A percentile compares a stretch with the other conserved stretches of the same genome.
phyloP scores from a whole-genome alignment of 2,797 vertebrate genomes.

The Macrochelys suwanniensis region DNA sequence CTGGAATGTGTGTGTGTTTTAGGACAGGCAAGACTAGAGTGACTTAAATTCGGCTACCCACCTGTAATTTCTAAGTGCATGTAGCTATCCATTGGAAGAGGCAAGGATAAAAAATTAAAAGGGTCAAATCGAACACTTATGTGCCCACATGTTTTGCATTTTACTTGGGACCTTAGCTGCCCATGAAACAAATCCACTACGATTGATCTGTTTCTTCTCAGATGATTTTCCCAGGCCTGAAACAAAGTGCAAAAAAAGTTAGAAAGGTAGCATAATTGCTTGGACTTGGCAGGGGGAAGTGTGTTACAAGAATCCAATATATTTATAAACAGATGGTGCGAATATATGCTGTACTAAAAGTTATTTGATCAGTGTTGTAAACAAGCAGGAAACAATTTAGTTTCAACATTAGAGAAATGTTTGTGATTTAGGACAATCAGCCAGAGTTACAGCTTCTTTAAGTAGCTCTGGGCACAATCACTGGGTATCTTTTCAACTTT shows the following conservation, averaged over 20 bases:
- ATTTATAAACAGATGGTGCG: neutral
- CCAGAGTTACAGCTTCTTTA: neutral
- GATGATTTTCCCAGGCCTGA: conserved; percentile 98
- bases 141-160: conserved; percentile 98
- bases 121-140: conserved; percentile 98
- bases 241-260: conserved; percentile 48
- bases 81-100: conserved; percentile 99
- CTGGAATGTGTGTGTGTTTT: fast-evolving
- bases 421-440: neutral
- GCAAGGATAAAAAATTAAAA: conserved; percentile 98
- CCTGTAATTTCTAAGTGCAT: conserved; percentile 99
- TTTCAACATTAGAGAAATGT: neutral
- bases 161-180: conserved; percentile 98
- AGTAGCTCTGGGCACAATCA: neutral
- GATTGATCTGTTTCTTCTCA: conserved; percentile 96
- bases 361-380: neutral
- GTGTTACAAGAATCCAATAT: neutral
- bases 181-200: conserved; percentile 98
- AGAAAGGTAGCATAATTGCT: neutral
- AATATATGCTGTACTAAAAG: neutral
- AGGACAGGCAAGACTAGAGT: neutral
- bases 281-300: neutral
- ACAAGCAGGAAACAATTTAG: neutral
- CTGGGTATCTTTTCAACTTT: neutral
- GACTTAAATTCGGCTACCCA: conserved; percentile 70